Evolutionary conservation across 2,888 invertebrate species (phyloP), one percentile per base, ranked within the genome.

Genomic region (Schizaphis graminum): DNA sequence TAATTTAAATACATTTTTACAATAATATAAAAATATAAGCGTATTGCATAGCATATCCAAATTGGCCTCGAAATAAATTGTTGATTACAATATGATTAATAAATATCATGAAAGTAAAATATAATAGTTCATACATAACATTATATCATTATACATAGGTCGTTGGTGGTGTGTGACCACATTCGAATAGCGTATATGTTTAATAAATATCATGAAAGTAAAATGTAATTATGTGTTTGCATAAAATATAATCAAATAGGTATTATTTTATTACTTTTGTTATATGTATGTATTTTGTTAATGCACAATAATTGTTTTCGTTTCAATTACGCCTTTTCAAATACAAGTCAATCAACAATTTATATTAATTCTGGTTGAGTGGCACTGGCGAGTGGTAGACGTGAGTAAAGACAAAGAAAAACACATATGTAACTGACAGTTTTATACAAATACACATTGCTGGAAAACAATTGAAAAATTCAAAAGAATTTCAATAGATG

Each of bases 301-400:
- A 77, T 77, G n/a, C 67, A 67, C n/a, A n/a, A 41, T 84, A 85
- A 56, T 88, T 24, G n/a, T 53, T 56, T 53, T 88, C 53, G 35
- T 26, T 35, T 56, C 28, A 53, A 53, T 56, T 56, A 35, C 35
- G 35, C 21, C 35, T 21, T 77, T 53, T 56, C 35, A 53, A 88
- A 88, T 88, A 44, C 53, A 88, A 88, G 53, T 88, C 88, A 56
- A 88, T 88, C 53, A 88, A 88, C 35, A 88, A 35, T 26, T 88
- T 88, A 53, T 41, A 88, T 49, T 53, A 53, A 89, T 56, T 89
- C 56, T 41, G 35, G 24, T 56, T 35, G 56, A 77, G 77, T 56
- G 26, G 53, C 35, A 89, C 5, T 35, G 26, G 53, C 53, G 53
- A 53, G 16, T 53, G 21, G 89, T 41, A 26, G 89, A 89, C 41